These are phyloP conservation scores for Strix occidentalis DNA, from an alignment of 2,797 vertebrate genomes.

Conservation along the genomic window DNA sequence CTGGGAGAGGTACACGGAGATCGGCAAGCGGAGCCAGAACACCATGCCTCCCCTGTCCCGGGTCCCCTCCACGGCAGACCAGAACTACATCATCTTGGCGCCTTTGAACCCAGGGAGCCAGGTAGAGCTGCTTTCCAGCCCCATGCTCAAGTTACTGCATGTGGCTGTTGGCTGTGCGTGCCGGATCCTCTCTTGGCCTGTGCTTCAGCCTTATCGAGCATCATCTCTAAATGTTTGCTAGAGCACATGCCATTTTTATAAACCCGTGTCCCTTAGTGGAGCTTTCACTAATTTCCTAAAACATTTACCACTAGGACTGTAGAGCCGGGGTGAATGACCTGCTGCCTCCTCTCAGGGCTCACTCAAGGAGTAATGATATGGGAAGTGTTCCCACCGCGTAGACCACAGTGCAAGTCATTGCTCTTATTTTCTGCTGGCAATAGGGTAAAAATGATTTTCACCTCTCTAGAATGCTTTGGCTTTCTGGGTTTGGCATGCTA, in stretches of 20 bases:
- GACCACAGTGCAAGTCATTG: neutral
- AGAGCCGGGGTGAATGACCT: neutral
- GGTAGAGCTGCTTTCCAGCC: constrained; percentile 74
- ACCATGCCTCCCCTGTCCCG: constrained; percentile 75
- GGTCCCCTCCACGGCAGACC: constrained; percentile 84
- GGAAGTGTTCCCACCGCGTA: neutral
- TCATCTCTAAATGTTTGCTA: neutral
- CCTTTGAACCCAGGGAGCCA: constrained; percentile 91
- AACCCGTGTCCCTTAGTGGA: neutral
- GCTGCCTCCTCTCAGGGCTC: neutral
- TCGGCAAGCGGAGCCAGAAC: constrained; percentile 76
- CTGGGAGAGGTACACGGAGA: constrained; percentile 78
- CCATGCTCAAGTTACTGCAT: accelerated
- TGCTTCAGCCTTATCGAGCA: neutral
- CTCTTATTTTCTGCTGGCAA: neutral
- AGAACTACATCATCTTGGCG: constrained; percentile 94
- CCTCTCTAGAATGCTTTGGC: neutral
- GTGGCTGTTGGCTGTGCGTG: neutral
- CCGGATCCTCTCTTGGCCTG: neutral
- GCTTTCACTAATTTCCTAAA: neutral
- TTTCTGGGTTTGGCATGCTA: neutral
- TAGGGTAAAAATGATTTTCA: neutral
- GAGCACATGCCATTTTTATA: neutral
- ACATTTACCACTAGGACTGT: neutral
- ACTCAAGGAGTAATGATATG: neutral